A percentile compares a stretch with the other conserved stretches of the same genome.
These are phyloP conservation scores for Penelope pileata DNA, from an alignment of 2,113 vertebrate genomes.

Conservation along the genomic window DNA sequence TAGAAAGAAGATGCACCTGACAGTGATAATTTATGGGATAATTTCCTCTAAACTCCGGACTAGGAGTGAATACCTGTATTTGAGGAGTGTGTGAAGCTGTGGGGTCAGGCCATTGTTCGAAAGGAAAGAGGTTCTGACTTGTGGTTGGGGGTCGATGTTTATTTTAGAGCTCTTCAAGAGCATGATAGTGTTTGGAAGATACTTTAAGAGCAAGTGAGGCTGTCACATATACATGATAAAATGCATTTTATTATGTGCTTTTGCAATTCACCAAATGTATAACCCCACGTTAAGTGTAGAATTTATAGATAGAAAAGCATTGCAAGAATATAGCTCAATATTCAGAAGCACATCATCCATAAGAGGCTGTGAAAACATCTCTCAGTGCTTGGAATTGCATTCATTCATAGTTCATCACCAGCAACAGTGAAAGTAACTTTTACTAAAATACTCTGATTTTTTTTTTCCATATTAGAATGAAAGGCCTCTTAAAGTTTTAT, in stretches of 20 bases:
- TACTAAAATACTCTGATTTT: not conserved
- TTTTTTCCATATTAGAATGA: not conserved
- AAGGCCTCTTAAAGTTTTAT: not conserved
- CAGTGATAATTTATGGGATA: not conserved
- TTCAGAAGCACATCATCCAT: not conserved
- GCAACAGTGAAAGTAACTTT: constrained; percentile 3
- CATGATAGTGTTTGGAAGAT: constrained; percentile 27
- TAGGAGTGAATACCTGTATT: not conserved
- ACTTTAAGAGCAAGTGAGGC: constrained; percentile 33
- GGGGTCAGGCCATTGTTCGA: not conserved
- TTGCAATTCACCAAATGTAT: constrained; percentile 57
- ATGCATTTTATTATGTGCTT: constrained; percentile 45
- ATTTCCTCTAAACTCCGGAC: not conserved
- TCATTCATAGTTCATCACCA: constrained; percentile 37
- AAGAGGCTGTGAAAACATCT: constrained; percentile 45
- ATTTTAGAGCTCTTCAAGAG: constrained; percentile 44
- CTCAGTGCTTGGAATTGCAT: not conserved
- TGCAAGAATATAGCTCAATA: constrained; percentile 47
- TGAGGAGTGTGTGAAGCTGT: not conserved
- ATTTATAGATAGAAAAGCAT: constrained; percentile 39
- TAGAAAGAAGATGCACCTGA: not conserved
- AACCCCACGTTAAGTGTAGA: constrained; percentile 13
- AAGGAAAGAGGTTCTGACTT: not conserved
- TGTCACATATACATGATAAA: constrained; percentile 63
- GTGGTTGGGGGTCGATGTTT: constrained; percentile 44